Base-by-base conservation (phyloP, 2,797 vertebrate species). In the Liasis olivaceus region DNA sequence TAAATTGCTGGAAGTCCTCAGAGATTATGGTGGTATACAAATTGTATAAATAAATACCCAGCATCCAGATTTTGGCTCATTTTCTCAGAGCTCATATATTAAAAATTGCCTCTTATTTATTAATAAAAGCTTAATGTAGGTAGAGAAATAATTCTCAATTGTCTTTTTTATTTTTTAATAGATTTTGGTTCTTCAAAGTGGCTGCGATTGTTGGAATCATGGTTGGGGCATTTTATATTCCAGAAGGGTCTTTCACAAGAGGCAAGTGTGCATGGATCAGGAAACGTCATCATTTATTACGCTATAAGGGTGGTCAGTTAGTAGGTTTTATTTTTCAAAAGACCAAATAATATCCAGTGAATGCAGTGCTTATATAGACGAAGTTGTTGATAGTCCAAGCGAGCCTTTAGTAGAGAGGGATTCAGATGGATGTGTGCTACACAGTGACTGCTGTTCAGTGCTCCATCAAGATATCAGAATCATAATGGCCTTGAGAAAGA, bases 171-270 rank as follows among this genome's bases (percentile, higher is more conserved):
- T 81, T 59, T 92, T 15, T 85, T 22, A 91, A 60, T 95, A 99
- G 99, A 96, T 99, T 98, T 97, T 99, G 99, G 99, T 98, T 99
- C 97, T 99, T 99, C 96, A 99, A 99, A 97, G 96, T 99, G 91
- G 98, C 97, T 95, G 98, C 97, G 81, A 97, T 99, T 89, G 96
- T 99, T 94, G 98, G 97, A 42, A 95, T 99, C 94, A 99, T 98
- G 97, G 98, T 98, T 51, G 99, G 98, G 95, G 98, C 99, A 60
- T 99, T 99, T 97, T 99, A 99, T 95, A 99, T 99, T 94, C 99
- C 99, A 1, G 98, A 99, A 87, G 97, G 98, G 87, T 96, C 96
- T 96, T 99, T 99, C 94, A 99, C 98, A 91, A 97, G 94, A 98
- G 97, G 98, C 98, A 98, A 92, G 94, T 62, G 4, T 0, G 7